Conservation (phyloP, 2,113 vertebrate species). For the Nanger granti region DNA sequence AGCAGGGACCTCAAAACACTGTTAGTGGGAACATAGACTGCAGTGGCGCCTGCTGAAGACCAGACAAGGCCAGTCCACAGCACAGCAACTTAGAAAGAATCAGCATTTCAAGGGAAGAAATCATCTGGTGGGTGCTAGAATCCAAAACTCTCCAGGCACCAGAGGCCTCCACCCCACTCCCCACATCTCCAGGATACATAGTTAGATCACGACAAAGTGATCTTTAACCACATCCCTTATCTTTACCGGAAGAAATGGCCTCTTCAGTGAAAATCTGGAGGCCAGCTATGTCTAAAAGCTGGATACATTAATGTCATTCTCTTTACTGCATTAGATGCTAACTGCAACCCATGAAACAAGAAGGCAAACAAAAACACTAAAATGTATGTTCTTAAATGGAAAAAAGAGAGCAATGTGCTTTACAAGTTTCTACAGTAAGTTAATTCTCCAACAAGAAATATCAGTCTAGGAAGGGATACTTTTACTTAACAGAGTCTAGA, state of each 20-base stretch:
- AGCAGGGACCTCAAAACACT: neutral
- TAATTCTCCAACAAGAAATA: slow-evolving; percentile 14
- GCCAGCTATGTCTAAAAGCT: neutral
- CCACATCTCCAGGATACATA: neutral
- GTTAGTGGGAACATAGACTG: neutral
- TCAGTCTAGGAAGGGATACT: neutral
- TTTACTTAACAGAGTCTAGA: neutral
- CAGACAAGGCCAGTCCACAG: neutral
- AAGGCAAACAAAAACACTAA: neutral
- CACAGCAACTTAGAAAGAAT: neutral
- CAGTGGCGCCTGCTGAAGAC: neutral
- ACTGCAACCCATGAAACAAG: neutral
- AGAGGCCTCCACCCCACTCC: neutral
- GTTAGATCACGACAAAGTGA: neutral
- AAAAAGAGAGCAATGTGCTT: neutral
- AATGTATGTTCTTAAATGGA: slow-evolving; percentile 20
- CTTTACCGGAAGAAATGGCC: neutral
- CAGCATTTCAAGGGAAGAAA: neutral
- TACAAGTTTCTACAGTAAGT: slow-evolving; percentile 12
- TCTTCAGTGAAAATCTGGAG: neutral
- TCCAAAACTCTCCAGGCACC: neutral
- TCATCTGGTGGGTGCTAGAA: neutral
- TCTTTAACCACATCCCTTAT: neutral
- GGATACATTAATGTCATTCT: neutral
- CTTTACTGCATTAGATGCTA: neutral